A percentile compares a stretch with the other conserved stretches of the same genome.
phyloP scores from a whole-genome alignment of 2,797 vertebrate genomes.

The Myoxocephalus aenaeus region DNA sequence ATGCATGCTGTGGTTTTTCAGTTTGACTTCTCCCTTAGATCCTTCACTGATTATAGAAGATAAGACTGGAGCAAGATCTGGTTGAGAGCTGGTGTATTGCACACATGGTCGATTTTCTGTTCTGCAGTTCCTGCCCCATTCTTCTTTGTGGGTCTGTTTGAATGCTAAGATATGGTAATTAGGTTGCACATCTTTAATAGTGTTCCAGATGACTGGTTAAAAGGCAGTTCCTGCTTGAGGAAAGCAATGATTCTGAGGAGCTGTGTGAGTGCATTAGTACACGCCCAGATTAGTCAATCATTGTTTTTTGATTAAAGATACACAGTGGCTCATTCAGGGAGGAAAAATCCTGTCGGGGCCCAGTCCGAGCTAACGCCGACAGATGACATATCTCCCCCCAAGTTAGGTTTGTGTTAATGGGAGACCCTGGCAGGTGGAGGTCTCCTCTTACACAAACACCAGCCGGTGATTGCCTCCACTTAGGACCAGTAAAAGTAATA shows the following conservation, averaged over 20 bases:
- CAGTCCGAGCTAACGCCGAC: conserved; percentile 40
- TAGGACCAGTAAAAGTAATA: conserved; percentile 84
- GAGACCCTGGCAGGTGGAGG: conserved; percentile 82
- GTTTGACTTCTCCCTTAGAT: conserved; percentile 66
- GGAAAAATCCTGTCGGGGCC: conserved; percentile 31
- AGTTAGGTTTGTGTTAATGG: conserved; percentile 77
- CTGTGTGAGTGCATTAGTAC: conserved; percentile 8
- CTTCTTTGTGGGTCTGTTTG: conserved; percentile 58
- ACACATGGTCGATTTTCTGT: conserved; percentile 65
- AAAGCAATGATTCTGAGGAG: conserved; percentile 26
- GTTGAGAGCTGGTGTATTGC: conserved; percentile 67
- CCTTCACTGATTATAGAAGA: conserved; percentile 70
- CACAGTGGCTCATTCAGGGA: conserved; percentile 37
- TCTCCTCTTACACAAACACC: conserved; percentile 82
- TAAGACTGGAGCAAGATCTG: conserved; percentile 59
- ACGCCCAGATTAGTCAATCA: conserved; percentile 19
- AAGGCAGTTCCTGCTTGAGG: conserved; percentile 35
- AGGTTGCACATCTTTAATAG: conserved; percentile 66
- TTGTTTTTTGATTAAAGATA: conserved; percentile 49
- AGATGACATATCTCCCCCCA: conserved; percentile 71
- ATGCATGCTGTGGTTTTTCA: conserved; percentile 55
- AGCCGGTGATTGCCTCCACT: conserved; percentile 79
- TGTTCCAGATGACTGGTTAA: conserved; percentile 61
- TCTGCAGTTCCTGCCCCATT: conserved; percentile 47
- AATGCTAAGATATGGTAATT: conserved; percentile 67